phyloP scores from a whole-genome alignment of 2,797 vertebrate genomes.

The Crenichthys baileyi region DNA sequence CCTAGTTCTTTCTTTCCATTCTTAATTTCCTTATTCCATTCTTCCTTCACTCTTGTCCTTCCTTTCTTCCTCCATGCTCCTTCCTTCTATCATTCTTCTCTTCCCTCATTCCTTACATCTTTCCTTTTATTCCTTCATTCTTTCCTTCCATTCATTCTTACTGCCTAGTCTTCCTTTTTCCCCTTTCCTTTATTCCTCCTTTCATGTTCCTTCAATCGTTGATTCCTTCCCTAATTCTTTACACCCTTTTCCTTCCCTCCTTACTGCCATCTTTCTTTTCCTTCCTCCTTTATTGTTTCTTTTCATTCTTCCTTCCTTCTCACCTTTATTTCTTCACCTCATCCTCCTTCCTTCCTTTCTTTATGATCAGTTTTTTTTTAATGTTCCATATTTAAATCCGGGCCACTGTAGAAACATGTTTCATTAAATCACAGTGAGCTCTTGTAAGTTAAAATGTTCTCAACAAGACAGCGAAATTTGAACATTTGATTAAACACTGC shows the following conservation, averaged over 20 bases:
- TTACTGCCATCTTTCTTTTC: background rate
- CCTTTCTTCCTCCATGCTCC: background rate
- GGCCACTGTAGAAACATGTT: too few species aligned
- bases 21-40: background rate
- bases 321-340: too few species aligned
- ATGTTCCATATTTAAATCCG: background rate
- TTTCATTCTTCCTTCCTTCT: too few species aligned
- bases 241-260: background rate
- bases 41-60: background rate
- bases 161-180: background rate
- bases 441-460: background rate
- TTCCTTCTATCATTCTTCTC: background rate
- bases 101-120: background rate
- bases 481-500: constrained; percentile 1
- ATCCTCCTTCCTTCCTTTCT: background rate
- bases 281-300: background rate
- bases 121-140: background rate
- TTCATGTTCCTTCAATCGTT: background rate
- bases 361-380: background rate
- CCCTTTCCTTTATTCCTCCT: background rate
- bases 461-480: background rate
- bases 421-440: background rate
- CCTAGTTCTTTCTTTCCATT: background rate
- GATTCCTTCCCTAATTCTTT: background rate
- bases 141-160: background rate